Conservation (phyloP, 2,797 vertebrate species). For the Takifugu ocellatus region DNA sequence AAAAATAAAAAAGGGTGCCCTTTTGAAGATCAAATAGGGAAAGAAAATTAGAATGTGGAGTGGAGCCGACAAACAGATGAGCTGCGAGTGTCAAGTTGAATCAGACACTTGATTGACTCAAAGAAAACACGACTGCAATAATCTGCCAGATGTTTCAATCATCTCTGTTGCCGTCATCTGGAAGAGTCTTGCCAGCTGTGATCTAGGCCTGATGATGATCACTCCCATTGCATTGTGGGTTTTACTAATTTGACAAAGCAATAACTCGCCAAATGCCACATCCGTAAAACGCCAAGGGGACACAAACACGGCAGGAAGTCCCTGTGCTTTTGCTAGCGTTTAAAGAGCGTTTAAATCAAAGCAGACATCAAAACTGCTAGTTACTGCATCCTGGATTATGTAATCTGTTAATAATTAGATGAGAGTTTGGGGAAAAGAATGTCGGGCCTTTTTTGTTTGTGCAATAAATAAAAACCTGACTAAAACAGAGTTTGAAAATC, state of each 20-base stretch:
- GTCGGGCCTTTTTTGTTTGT: neutral
- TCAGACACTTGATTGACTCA: constrained; percentile 31
- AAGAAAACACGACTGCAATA: constrained; percentile 33
- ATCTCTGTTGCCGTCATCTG: constrained; percentile 35
- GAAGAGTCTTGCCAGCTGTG: constrained; percentile 23
- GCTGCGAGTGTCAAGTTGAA: constrained; percentile 42
- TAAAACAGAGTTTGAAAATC: too few relatives aligned
- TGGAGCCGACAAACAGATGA: constrained; percentile 1
- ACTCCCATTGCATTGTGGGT: constrained; percentile 29
- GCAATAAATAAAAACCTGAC: neutral
- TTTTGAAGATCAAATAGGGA: neutral
- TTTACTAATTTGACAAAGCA: constrained; percentile 31
- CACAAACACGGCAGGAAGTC: neutral
- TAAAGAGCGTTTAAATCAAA: too few relatives aligned
- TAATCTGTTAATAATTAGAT: too few relatives aligned
- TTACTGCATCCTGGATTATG: too few relatives aligned
- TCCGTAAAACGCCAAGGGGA: constrained; percentile 17
- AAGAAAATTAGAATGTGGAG: constrained; percentile 23
- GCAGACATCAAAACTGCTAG: too few relatives aligned
- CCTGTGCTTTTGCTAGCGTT: too few relatives aligned
- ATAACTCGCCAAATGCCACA: constrained; percentile 37
- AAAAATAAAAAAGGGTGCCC: too few relatives aligned
- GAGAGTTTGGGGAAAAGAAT: too few relatives aligned
- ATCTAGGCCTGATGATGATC: constrained; percentile 19
- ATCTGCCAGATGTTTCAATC: constrained; percentile 53